These are phyloP conservation scores for Mystacornis crossleyi DNA, from an alignment of 2,113 vertebrate species.

Conservation along the genomic window DNA sequence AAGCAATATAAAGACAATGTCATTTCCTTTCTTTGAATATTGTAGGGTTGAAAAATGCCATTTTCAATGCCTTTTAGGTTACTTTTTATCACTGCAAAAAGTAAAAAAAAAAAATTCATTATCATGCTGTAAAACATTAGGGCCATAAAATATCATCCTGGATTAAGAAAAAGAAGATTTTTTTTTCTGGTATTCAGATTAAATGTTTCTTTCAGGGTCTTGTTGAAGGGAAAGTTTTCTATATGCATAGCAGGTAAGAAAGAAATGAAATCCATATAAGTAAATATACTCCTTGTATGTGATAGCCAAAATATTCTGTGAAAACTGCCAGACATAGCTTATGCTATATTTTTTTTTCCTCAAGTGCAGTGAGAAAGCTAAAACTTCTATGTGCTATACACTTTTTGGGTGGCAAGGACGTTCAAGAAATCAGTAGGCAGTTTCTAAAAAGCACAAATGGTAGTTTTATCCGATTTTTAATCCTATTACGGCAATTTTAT, in stretches of 20 bases:
- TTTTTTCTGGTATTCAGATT: neutral
- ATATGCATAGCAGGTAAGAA: neutral
- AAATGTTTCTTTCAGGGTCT: neutral
- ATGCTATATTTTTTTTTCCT: neutral
- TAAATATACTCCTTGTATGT: neutral
- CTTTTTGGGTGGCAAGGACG: accelerated
- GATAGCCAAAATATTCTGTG: neutral
- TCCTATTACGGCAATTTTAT: neutral
- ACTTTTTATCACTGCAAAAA: neutral
- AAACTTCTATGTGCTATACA: neutral
- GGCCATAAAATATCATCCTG: neutral
- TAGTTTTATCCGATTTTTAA: neutral
- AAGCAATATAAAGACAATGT: neutral
- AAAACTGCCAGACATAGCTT: neutral
- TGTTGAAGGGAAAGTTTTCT: neutral
- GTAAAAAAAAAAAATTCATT: neutral
- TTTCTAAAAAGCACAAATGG: neutral
- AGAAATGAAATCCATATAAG: neutral
- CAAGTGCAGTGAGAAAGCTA: neutral
- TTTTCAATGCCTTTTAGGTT: neutral
- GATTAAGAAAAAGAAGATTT: neutral
- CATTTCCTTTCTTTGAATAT: neutral
- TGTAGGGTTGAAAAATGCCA: neutral
- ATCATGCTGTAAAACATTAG: neutral
- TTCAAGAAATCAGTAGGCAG: neutral